Conservation (phyloP, 1,140 invertebrate species). For the Andricus grossulariae region DNA sequence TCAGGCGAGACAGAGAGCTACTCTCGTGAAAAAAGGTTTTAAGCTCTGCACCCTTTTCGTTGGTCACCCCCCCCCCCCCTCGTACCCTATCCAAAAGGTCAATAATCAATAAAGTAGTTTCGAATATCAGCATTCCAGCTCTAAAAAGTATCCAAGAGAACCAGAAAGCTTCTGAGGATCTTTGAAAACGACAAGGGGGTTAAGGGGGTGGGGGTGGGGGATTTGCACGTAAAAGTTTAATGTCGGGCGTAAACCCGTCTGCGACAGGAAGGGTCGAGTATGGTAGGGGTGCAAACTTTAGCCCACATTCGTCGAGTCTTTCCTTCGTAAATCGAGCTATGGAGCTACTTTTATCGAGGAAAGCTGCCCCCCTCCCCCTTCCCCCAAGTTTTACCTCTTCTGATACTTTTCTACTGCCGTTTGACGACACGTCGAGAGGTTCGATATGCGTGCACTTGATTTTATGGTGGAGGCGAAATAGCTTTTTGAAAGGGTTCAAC, state of each 20-base stretch:
- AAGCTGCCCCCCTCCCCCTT: not conserved
- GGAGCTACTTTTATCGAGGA: constrained; percentile 23
- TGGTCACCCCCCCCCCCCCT: not conserved
- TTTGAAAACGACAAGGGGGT: not conserved
- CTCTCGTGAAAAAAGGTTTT: constrained; percentile 11
- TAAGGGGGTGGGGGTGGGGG: not conserved
- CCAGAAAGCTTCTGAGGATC: constrained; percentile 8
- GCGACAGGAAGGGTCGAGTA: constrained; percentile 22
- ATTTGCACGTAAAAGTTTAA: constrained; percentile 27
- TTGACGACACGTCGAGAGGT: not conserved
- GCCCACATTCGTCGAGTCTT: constrained; percentile 27
- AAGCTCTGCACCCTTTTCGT: no score
- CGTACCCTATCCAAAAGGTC: not conserved
- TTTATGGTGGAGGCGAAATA: not conserved
- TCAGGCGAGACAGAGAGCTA: not conserved
- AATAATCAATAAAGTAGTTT: constrained; percentile 27
- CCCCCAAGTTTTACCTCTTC: not conserved
- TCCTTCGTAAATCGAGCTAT: constrained; percentile 27
- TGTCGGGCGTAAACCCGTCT: constrained; percentile 30
- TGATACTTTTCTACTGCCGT: constrained; percentile 11
- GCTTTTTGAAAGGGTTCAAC: not conserved
- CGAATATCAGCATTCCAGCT: not conserved
- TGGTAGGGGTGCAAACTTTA: constrained; percentile 18
- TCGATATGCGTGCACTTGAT: not conserved
- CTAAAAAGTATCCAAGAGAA: not conserved